These are phyloP conservation scores for Stenolophus ochropezus DNA, from an alignment of 2,888 invertebrate genomes.

Conservation along the genomic window DNA sequence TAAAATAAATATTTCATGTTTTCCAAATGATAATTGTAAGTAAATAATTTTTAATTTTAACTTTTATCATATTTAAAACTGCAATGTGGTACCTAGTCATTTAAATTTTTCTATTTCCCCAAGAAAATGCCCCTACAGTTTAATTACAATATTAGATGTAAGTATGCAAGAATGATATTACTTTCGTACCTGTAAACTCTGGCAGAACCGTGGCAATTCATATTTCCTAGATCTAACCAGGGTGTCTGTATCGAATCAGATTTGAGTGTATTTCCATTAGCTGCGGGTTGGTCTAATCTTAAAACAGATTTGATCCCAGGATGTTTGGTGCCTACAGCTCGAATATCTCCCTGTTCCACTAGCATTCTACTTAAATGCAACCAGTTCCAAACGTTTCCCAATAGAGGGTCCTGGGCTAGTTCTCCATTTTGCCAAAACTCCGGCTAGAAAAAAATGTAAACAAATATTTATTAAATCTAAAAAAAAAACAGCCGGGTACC, in stretches of 20 bases:
- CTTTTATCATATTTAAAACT: too few species aligned
- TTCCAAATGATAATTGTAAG: too few species aligned
- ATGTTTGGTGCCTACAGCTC: constrained; percentile 77
- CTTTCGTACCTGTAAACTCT: constrained; percentile 75
- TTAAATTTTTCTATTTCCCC: too few species aligned
- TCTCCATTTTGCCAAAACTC: constrained; percentile 88
- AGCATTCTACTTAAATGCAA: constrained; percentile 82
- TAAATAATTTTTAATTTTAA: too few species aligned
- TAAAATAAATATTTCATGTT: too few species aligned
- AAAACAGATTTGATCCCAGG: constrained; percentile 78
- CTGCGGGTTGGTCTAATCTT: constrained; percentile 73
- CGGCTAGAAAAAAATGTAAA: constrained; percentile 73
- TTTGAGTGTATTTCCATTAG: constrained; percentile 72
- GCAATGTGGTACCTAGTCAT: too few species aligned
- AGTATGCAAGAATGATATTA: neutral
- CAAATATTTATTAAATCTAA: neutral
- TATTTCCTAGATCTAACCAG: constrained; percentile 80
- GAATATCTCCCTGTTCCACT: constrained; percentile 80
- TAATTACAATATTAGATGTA: too few species aligned
- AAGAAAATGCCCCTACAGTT: too few species aligned
- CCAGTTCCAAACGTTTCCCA: constrained; percentile 91
- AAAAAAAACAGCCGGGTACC: too few species aligned
- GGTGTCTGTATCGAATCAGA: constrained; percentile 79
- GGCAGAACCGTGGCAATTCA: constrained; percentile 73
- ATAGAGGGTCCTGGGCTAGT: constrained; percentile 82